Base-by-base conservation (phyloP, 1,140 invertebrate genomes). In the Aphelenchoides besseyi region DNA sequence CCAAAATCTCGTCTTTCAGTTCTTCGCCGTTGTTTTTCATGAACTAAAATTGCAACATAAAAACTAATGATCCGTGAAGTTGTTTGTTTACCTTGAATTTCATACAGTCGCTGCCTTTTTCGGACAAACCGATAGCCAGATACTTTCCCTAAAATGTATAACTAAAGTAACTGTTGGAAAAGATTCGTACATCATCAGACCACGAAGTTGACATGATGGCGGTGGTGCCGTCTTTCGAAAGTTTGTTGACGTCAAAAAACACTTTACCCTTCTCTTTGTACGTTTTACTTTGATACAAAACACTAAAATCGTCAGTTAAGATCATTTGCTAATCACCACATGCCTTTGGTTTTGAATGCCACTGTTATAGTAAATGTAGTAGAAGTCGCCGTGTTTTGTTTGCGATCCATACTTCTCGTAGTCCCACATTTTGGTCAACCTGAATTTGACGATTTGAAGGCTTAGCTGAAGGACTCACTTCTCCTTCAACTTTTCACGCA, bases 311-410 rank as follows among this genome's bases (percentile, higher is more conserved):
- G 18, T 3, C 53, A 9, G n/a, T 12, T 41, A 80, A 35, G 59
- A 74, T 18, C 1, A 5, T 70, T 29, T 9, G 36, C 1, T 0
- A 28, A 28, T 57, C 0, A 33, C 36, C 28, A 66, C 74, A 79
- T 83, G 93, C 92, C 91, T 92, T 85, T 97, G 94, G 85, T 97
- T 96, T 86, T 97, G 93, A 26, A 97, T 87, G n/a, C 95, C 96
- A 32, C 91, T 90, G 85, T 98, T 98, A 86, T 91, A 91, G 75
- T 90, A 92, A 86, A 92, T 95, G 85, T 93, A 98, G 85, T 95
- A 98, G 84, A 89, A 89, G 69, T 90, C 86, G 12, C 95, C 94
- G 81, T 90, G 88, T 81, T 89, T 90, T 74, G 88, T 89, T 0
- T 94, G 94, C 79, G 91, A 92, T 0, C 92, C 91, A 86, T 92